Conservation (phyloP, 2,888 invertebrate genomes). For the Notodonta ziczac region DNA sequence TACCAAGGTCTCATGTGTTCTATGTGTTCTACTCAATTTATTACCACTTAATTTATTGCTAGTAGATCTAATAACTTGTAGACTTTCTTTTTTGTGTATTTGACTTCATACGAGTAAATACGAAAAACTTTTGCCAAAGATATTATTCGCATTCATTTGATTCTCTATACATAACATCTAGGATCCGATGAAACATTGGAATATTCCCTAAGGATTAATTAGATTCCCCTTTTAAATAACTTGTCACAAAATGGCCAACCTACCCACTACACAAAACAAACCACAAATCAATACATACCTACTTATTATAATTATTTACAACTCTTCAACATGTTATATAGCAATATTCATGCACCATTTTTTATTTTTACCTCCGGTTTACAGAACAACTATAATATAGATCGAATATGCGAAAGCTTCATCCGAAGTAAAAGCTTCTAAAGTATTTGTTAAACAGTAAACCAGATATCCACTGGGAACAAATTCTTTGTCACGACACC, state of each 20-base stretch:
- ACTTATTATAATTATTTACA: too few relatives aligned
- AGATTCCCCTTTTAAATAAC: too few relatives aligned
- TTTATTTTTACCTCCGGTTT: not conserved
- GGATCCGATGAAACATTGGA: too few relatives aligned
- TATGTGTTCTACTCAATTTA: not conserved
- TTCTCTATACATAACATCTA: too few relatives aligned
- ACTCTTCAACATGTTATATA: too few relatives aligned
- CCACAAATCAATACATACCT: too few relatives aligned
- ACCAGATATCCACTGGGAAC: slow-evolving; percentile 35
- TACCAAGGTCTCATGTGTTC: not conserved
- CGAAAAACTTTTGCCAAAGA: not conserved
- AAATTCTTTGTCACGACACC: slow-evolving; percentile 29
- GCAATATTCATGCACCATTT: not conserved
- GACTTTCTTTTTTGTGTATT: slow-evolving; percentile 2
- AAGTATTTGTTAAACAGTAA: slow-evolving; percentile 29
- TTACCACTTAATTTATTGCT: not conserved
- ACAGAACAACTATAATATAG: slow-evolving; percentile 10
- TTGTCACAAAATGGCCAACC: too few relatives aligned
- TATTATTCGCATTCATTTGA: not conserved
- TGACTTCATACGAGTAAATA: too few relatives aligned
- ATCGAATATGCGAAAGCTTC: slow-evolving; percentile 14
- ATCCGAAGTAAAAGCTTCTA: slow-evolving; percentile 40
- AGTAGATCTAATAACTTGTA: not conserved
- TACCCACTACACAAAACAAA: too few relatives aligned
- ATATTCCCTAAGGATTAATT: too few relatives aligned